phyloP scores from a whole-genome alignment of 2,113 vertebrate genomes.

The Muntiacus reevesi region DNA sequence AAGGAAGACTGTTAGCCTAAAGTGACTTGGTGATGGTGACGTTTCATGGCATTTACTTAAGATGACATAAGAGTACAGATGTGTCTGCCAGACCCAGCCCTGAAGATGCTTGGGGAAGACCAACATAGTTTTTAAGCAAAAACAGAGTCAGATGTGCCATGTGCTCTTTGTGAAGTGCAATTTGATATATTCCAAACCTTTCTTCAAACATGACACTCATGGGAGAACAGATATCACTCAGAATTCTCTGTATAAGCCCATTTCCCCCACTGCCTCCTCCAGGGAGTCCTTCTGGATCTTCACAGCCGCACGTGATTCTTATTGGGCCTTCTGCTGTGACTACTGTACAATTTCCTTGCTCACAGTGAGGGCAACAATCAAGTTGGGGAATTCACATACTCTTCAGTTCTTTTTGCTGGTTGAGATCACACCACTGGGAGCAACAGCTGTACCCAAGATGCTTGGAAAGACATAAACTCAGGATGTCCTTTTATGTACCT shows the following conservation, averaged over 20 bases:
- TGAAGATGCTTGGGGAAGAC: background rate
- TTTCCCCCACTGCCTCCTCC: background rate
- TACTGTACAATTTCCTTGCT: accelerated
- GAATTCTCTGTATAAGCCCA: background rate
- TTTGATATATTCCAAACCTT: background rate
- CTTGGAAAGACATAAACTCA: background rate
- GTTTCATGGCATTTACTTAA: accelerated
- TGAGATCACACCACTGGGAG: background rate
- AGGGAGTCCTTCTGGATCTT: background rate
- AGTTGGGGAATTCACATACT: background rate
- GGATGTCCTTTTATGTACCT: background rate
- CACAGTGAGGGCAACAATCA: accelerated
- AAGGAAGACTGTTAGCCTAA: background rate
- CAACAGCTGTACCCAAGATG: no score
- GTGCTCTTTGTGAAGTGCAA: accelerated
- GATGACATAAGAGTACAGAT: accelerated
- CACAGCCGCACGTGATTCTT: accelerated
- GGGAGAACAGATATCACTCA: background rate
- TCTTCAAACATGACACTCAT: accelerated
- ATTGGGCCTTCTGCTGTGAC: no score
- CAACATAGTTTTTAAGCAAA: background rate
- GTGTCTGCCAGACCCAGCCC: background rate
- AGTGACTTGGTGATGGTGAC: background rate
- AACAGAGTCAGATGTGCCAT: accelerated
- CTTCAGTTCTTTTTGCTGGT: background rate